These are phyloP conservation scores for Aurelia aurita complex sp. Pacific DNA, from an alignment of 30 jellyfish, hydroid and myxozoan species.

Conservation along the genomic window DNA sequence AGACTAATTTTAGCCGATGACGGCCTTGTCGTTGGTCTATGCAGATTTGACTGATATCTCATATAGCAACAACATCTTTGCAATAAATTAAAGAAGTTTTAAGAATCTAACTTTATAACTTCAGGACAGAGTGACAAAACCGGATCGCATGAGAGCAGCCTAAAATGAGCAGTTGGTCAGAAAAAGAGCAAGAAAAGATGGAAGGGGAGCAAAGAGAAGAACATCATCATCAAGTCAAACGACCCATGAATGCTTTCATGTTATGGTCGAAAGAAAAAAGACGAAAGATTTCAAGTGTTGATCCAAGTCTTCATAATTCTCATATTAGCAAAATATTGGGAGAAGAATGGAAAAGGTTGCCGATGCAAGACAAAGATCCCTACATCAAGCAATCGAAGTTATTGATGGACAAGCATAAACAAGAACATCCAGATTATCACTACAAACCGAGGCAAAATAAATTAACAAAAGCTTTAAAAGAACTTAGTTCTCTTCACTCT, in stretches of 20 bases:
- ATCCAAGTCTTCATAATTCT: constrained; percentile 87
- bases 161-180: constrained; percentile 8
- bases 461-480: constrained; percentile 63
- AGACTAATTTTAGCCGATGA: not conserved
- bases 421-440: constrained; percentile 80
- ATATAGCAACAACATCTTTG: too few relatives aligned
- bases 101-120: not conserved
- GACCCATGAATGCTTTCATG: constrained; percentile 96
- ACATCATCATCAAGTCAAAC: constrained; percentile 34
- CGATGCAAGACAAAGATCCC: constrained; percentile 70
- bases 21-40: too few relatives aligned
- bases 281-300: constrained; percentile 71
- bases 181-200: not conserved
- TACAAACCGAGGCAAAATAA: constrained; percentile 87
- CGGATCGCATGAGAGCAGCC: not conserved
- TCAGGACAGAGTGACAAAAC: not conserved
- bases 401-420: constrained; percentile 78
- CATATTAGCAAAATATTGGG: constrained; percentile 84
- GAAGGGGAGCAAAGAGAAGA: not conserved
- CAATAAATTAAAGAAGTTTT: not conserved
- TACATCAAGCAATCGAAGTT: constrained; percentile 68
- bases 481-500: constrained; percentile 52
- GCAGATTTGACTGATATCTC: too few relatives aligned
- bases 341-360: constrained; percentile 83
- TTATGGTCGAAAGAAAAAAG: constrained; percentile 86